Conservation (phyloP, 2,113 vertebrate species). For the Xiphorhynchus elegans region DNA sequence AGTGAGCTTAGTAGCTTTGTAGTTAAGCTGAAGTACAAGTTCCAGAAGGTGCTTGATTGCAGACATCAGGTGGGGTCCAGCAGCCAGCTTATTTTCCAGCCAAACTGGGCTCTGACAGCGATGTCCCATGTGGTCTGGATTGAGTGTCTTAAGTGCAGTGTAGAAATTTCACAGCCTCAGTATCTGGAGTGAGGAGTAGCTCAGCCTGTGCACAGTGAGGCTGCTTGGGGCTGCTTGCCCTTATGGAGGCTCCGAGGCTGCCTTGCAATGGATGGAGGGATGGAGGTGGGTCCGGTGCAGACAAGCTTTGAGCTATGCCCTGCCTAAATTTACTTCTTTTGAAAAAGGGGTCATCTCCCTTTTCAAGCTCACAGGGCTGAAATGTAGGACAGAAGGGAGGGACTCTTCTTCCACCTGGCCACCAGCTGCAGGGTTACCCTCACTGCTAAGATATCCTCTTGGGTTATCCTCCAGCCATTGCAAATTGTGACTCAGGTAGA, state of each 20-base stretch:
- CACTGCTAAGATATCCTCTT: background rate
- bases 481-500: background rate
- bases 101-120: background rate
- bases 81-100: background rate
- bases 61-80: background rate
- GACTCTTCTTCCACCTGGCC: background rate
- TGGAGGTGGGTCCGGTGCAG: background rate
- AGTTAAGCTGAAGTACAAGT: background rate
- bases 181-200: background rate
- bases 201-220: background rate
- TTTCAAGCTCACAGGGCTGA: background rate
- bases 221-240: rapidly evolving
- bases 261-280: background rate
- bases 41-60: background rate
- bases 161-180: background rate
- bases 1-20: background rate
- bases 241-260: rapidly evolving
- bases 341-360: background rate
- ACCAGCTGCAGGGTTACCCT: background rate
- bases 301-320: background rate
- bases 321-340: background rate
- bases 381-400: background rate
- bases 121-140: rapidly evolving
- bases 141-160: background rate
- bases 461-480: background rate